Evolutionary conservation across 2,113 vertebrate species (phyloP).

Genomic region (Notothenia coriiceps): DNA sequence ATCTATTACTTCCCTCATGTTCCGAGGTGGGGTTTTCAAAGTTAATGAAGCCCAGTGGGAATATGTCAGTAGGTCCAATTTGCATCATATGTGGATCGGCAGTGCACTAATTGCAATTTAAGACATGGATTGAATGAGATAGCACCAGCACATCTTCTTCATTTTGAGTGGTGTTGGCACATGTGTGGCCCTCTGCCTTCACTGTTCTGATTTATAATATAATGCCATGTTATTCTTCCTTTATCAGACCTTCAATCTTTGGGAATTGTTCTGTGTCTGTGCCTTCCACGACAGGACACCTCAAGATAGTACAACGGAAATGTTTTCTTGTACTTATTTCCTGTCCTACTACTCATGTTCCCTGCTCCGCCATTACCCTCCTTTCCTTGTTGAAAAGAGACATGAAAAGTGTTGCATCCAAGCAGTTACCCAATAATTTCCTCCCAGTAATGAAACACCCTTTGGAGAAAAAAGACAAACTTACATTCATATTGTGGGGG

Average conservation of each 20-base stretch:
- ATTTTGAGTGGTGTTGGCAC: neutral
- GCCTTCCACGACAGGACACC: conserved; percentile 1
- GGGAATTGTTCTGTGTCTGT: neutral
- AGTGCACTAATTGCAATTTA: conserved; percentile 17
- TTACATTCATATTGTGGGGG: neutral
- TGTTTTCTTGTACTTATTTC: conserved; percentile 57
- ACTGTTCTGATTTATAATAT: neutral
- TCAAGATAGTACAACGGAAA: conserved; percentile 40
- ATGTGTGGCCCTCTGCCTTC: neutral
- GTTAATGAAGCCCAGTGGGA: conserved; percentile 61
- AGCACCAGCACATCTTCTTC: neutral
- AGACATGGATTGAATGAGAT: conserved; percentile 1
- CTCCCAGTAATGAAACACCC: neutral
- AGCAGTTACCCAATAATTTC: conserved; percentile 3
- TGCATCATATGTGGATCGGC: conserved; percentile 30
- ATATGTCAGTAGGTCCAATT: conserved; percentile 9
- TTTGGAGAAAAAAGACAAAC: neutral
- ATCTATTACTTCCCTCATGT: conserved; percentile 39
- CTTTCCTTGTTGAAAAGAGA: conserved; percentile 21
- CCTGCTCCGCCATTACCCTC: conserved; percentile 7
- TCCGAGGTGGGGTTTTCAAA: conserved; percentile 28
- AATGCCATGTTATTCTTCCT: conserved; percentile 4
- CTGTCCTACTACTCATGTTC: conserved; percentile 16
- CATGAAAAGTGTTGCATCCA: neutral
- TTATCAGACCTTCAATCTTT: conserved; percentile 11